Evolutionary conservation across 2,113 vertebrate species (phyloP), one percentile per base, ranked within the genome.

Genomic region (Heteronetta atricapilla): DNA sequence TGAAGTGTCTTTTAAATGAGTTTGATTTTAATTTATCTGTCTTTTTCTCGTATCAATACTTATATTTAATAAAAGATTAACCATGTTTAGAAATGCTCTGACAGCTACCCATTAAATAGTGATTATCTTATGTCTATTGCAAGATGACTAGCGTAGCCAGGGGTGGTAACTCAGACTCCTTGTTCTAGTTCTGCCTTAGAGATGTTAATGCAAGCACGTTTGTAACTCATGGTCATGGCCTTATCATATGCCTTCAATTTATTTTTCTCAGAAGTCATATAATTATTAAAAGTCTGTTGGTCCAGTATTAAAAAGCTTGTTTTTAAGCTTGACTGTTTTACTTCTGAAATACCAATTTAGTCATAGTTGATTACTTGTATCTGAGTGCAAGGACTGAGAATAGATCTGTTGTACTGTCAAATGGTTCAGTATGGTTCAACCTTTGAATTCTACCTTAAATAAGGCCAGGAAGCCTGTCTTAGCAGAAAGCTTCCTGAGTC

Each of bases 51-150:
- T 20, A 70, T 85, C 73, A 70, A 10, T 53, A 60, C 48, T 66
- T 44, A 34, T 91, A 31, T 94, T 42, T 28, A 64, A 92, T 59
- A 74, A 46, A 73, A 93, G 92, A 96, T 95, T 48, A 66, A 63
- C 75, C 58, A 93, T 88, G 48, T 90, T 95, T 93, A 76, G 89
- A 96, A 94, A 72, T 60, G 50, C n/a, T 91, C 67, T 59, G 81
- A 73, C 86, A 55, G 76, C 80, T 96, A 86, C 70, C 93, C 76
- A 76, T 31, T 48, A 92, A 56, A 50, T 40, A 89, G 68, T 88
- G 82, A 72, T 74, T 21, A 53, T 85, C 87, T 94, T 84, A 75
- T 94, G 73, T 56, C 89, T 48, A 15, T 5, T 34, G 50, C 20
- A 50, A 58, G 31, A 50, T 89, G 75, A 66, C 75, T 64, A 55